Conservation (phyloP, 2,888 invertebrate species). For the Seira musarum region DNA sequence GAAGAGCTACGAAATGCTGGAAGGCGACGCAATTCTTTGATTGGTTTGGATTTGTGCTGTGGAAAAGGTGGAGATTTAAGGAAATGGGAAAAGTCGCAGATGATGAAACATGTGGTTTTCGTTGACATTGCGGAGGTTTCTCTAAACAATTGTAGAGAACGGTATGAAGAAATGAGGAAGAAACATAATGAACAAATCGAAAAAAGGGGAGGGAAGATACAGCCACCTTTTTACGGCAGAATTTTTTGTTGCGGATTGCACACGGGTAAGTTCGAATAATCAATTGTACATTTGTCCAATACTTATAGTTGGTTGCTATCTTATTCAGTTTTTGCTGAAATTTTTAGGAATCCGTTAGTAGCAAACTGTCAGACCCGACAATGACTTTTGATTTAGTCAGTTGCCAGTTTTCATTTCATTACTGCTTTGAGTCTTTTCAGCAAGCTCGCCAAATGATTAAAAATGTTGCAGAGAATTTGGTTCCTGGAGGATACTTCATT, state of each 20-base stretch:
- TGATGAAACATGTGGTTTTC: conserved; percentile 87
- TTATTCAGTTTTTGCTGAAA: neutral
- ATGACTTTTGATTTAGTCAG: conserved; percentile 91
- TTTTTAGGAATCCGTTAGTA: conserved; percentile 77
- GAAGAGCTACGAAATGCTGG: conserved; percentile 39
- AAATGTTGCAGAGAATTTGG: conserved; percentile 92
- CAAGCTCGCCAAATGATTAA: conserved; percentile 94
- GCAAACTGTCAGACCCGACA: conserved; percentile 84
- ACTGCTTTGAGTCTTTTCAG: conserved; percentile 89
- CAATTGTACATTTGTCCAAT: conserved; percentile 2
- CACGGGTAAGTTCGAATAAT: conserved; percentile 75
- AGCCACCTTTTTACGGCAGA: conserved; percentile 83
- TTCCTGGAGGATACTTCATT: conserved; percentile 94
- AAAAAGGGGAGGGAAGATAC: conserved; percentile 71
- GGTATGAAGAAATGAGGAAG: conserved; percentile 83
- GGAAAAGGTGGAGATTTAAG: conserved; percentile 98
- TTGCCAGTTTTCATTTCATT: conserved; percentile 99
- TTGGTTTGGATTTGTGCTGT: conserved; percentile 94
- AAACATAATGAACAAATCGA: conserved; percentile 63
- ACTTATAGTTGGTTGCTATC: neutral
- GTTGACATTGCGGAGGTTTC: conserved; percentile 95
- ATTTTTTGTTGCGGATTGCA: conserved; percentile 93
- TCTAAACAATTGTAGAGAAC: conserved; percentile 77
- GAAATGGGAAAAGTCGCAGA: conserved; percentile 90
- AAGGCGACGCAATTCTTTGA: conserved; percentile 72